Conservation (phyloP, 1,140 invertebrate genomes). For the Melitaea cinxia region DNA sequence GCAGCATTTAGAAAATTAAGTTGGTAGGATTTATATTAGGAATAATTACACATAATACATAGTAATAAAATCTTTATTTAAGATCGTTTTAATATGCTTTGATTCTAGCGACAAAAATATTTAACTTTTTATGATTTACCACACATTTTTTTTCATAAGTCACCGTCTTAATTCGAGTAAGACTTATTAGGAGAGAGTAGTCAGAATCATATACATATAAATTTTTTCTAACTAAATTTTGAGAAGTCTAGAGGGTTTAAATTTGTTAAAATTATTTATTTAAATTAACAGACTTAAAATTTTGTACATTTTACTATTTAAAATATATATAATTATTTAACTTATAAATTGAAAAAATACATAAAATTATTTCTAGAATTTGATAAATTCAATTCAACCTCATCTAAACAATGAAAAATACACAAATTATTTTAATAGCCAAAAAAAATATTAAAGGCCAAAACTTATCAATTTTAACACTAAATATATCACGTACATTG, state of each 20-base stretch:
- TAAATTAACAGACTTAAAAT: conserved; percentile 37
- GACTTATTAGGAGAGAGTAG: conserved; percentile 2
- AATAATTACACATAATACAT: neutral
- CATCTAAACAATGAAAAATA: too few species aligned
- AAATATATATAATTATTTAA: too few species aligned
- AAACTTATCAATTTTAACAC: too few species aligned
- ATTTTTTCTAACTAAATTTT: neutral
- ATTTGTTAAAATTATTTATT: neutral
- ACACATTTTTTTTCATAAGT: too few species aligned
- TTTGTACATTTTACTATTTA: conserved; percentile 46
- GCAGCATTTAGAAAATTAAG: too few species aligned
- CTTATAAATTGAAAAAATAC: too few species aligned
- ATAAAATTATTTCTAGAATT: too few species aligned
- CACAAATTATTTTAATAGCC: too few species aligned
- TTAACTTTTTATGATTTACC: conserved; percentile 5
- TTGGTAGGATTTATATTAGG: too few species aligned
- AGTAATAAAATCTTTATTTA: conserved; percentile 10
- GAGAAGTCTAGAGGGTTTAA: neutral
- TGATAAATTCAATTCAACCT: too few species aligned
- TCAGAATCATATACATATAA: neutral
- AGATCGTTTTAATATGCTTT: conserved; percentile 4
- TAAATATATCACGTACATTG: neutral
- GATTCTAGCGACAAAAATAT: conserved; percentile 9
- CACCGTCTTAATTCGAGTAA: neutral
- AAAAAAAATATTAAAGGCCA: too few species aligned